phyloP scores from a whole-genome alignment of 1,140 invertebrate genomes.

The Melitaea cinxia region DNA sequence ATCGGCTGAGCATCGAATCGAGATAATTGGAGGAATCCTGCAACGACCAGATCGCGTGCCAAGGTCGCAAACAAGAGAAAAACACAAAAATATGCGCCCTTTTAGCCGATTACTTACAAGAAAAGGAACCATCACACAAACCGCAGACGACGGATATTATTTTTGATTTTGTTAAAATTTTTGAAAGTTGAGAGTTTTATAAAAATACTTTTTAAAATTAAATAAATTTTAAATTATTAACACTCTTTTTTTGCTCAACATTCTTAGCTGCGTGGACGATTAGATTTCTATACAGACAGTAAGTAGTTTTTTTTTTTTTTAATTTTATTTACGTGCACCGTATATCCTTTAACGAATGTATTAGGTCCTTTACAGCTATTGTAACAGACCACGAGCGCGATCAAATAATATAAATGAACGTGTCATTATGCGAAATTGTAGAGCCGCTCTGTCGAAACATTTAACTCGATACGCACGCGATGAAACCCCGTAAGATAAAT shows the following conservation, averaged over 20 bases:
- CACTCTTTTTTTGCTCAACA: no score
- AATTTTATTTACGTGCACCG: neutral
- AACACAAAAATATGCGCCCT: slow-evolving; percentile 51
- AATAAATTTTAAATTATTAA: no score
- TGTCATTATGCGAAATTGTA: slow-evolving; percentile 63
- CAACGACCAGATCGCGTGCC: slow-evolving; percentile 52
- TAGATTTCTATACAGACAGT: no score
- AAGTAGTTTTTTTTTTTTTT: neutral
- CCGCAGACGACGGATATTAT: neutral
- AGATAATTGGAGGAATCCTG: slow-evolving; percentile 47
- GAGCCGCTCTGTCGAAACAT: slow-evolving; percentile 41
- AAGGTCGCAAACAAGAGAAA: slow-evolving; percentile 57
- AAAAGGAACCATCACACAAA: slow-evolving; percentile 30
- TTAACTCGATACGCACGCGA: slow-evolving; percentile 42
- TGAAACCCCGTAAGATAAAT: slow-evolving; percentile 21
- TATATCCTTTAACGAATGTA: slow-evolving; percentile 5
- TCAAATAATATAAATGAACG: slow-evolving; percentile 64
- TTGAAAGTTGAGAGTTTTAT: neutral
- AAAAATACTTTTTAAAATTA: no score
- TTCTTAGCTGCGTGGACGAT: no score
- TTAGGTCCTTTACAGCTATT: slow-evolving; percentile 27
- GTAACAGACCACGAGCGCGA: slow-evolving; percentile 34
- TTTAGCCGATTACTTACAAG: slow-evolving; percentile 55
- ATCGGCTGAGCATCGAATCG: slow-evolving; percentile 34
- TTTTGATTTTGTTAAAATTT: neutral